These are phyloP conservation scores for Anguilla marmorata DNA, from an alignment of 2,797 vertebrate species.

Conservation along the genomic window DNA sequence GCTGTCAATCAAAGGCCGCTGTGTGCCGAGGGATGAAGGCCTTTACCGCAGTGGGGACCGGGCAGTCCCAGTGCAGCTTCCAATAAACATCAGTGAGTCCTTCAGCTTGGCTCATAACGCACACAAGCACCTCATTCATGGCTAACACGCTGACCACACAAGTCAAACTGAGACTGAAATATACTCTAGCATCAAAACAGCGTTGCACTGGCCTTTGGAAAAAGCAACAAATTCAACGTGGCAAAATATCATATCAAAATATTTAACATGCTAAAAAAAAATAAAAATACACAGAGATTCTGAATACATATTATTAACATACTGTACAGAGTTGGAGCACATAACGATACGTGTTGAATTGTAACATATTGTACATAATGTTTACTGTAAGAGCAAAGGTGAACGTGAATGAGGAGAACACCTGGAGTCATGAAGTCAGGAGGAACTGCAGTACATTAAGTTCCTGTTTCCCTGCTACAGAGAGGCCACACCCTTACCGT, in stretches of 20 bases:
- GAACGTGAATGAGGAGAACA: not conserved
- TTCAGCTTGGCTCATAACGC: not conserved
- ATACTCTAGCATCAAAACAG: not conserved
- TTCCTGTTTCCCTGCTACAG: not conserved
- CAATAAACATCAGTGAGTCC: not conserved
- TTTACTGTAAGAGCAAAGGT: not conserved
- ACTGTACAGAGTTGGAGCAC: not conserved
- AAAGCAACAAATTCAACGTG: not conserved
- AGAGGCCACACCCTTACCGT: slow-evolving; percentile 54
- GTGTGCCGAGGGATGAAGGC: not conserved
- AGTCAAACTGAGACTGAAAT: not conserved
- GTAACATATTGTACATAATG: not conserved
- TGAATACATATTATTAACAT: not conserved
- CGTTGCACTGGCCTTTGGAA: not conserved
- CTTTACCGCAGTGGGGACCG: not conserved
- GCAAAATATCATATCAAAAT: not conserved
- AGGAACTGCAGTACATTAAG: not conserved
- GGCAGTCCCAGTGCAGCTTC: not conserved
- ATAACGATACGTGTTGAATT: not conserved
- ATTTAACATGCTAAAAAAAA: not conserved
- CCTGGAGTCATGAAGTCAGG: not conserved
- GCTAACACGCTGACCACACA: not conserved
- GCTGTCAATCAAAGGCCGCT: not conserved
- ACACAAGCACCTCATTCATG: slow-evolving; percentile 7
- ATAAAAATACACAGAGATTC: not conserved